Base-by-base conservation (phyloP, 2,888 invertebrate species). In the Lissocephala sabroskyi region DNA sequence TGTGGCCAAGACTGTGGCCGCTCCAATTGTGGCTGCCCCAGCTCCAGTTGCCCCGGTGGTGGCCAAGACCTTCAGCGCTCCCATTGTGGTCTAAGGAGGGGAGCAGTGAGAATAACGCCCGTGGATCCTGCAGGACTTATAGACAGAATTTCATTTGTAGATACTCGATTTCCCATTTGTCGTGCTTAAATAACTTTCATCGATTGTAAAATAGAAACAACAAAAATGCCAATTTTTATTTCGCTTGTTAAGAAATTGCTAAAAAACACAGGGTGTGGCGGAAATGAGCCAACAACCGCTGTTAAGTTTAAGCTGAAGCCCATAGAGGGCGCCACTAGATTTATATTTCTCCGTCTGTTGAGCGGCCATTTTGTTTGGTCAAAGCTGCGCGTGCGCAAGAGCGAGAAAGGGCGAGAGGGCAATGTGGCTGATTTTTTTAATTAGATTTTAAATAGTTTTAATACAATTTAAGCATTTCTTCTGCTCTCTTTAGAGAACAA, bases 131-230 rank as follows among this genome's bases (percentile, higher is more conserved):
- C 74, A 77, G 77, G 83, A 81, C 71, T 70, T n/a, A n/a, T n/a
- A n/a, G n/a, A n/a, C n/a, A n/a, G n/a, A n/a, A n/a, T n/a, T 80
- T 74, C 80, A 83, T 82, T 73, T 83, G 83, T 83, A 82, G 62
- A 81, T 81, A 79, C 62, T 67, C 62, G 76, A 75, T 58, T 64
- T 68, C 65, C 71, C 80, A 79, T 79, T 82, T 7, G 80, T 82
- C 75, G 77, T 79, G 67, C 56, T 62, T 65, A 70, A 80, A 73
- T 63, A 65, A 77, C 74, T 80, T 81, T 80, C 80, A 80, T 79
- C 80, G 52, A 56, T 59, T 47, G 57, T 52, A 71, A 61, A 45
- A 65, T 59, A 60, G 62, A 63, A 53, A 36, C 44, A 59, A 30
- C 49, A 42, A 56, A 56, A 23, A 40, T 39, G 1, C 14, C 4